Percentiles rank a stretch among this genome's conserved stretches.
These are phyloP conservation scores for Empis livida DNA, from an alignment of 2,888 invertebrate genomes.

Conservation along the genomic window DNA sequence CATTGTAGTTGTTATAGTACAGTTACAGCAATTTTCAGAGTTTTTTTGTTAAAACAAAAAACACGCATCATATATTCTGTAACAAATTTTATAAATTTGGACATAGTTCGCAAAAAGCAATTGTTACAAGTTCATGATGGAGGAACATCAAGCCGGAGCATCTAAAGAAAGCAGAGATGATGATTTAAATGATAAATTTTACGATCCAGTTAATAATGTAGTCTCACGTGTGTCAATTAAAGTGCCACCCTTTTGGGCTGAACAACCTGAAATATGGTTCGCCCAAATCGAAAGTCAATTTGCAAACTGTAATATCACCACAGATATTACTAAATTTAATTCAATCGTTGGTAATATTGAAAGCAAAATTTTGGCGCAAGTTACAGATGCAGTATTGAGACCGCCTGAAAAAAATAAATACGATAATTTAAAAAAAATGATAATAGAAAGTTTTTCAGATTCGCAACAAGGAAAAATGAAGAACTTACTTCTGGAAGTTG, in stretches of 20 bases:
- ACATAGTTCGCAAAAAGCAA: no score
- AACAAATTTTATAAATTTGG: no score
- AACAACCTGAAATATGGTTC: conserved; percentile 20
- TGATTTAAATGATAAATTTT: no score
- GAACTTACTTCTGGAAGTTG: conserved; percentile 10
- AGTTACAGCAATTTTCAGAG: no score
- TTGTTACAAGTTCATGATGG: no score
- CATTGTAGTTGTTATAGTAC: no score
- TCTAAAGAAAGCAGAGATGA: no score
- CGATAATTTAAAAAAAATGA: conserved; percentile 8
- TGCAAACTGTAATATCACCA: conserved; percentile 11
- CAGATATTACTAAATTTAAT: conserved; percentile 16
- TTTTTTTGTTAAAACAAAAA: no score
- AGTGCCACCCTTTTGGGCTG: conserved; percentile 17
- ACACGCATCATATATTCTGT: no score
- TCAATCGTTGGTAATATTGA: conserved; percentile 14
- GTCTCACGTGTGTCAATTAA: conserved; percentile 10
- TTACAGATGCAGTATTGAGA: conserved; percentile 11
- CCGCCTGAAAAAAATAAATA: conserved; percentile 13
- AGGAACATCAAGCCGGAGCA: no score
- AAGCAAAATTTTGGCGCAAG: conserved; percentile 12
- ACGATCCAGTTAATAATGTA: neutral
- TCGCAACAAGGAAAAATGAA: conserved; percentile 12
- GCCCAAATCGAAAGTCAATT: conserved; percentile 19
- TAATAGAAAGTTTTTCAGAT: conserved; percentile 12